Conservation (phyloP, 1,140 invertebrate species). For the Drosophila obscura region DNA sequence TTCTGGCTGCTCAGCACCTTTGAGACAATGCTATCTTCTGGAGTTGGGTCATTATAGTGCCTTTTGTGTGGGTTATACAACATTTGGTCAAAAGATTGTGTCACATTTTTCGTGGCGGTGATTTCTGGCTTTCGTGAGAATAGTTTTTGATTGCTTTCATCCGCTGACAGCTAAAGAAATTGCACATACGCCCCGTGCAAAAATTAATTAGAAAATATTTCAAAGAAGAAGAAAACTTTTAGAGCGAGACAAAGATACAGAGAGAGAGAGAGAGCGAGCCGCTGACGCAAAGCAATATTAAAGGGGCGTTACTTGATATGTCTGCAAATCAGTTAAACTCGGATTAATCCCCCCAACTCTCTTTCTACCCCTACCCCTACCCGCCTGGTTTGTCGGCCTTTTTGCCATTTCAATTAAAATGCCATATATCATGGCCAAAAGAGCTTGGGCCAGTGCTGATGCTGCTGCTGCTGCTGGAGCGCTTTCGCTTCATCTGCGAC, state of each 20-base stretch:
- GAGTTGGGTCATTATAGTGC: background rate
- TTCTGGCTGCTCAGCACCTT: constrained; percentile 15
- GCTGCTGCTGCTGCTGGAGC: too few species aligned
- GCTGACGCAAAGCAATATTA: constrained; percentile 12
- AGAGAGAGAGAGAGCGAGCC: constrained; percentile 10
- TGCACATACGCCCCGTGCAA: constrained; percentile 26
- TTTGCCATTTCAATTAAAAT: constrained; percentile 79
- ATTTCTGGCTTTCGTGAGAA: background rate
- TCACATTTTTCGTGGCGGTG: constrained; percentile 22
- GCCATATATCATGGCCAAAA: constrained; percentile 67
- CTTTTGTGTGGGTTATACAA: constrained; percentile 31
- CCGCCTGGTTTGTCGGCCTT: constrained; percentile 30
- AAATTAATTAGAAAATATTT: constrained; percentile 46
- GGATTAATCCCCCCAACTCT: constrained; percentile 31
- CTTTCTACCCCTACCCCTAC: too few species aligned
- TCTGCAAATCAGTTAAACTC: constrained; percentile 52
- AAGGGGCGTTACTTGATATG: constrained; percentile 61
- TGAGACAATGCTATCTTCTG: constrained; percentile 15
- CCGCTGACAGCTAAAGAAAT: constrained; percentile 43
- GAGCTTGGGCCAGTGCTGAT: background rate
- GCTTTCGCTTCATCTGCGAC: constrained; percentile 20
- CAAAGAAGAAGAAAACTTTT: too few species aligned
- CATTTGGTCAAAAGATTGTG: constrained; percentile 21
- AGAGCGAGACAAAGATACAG: too few species aligned
- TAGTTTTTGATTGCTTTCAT: constrained; percentile 31